Percentiles rank a stretch among this genome's conserved stretches.
These are phyloP conservation scores for Aromia moschata DNA, from an alignment of 2,888 invertebrate species.

Conservation along the genomic window DNA sequence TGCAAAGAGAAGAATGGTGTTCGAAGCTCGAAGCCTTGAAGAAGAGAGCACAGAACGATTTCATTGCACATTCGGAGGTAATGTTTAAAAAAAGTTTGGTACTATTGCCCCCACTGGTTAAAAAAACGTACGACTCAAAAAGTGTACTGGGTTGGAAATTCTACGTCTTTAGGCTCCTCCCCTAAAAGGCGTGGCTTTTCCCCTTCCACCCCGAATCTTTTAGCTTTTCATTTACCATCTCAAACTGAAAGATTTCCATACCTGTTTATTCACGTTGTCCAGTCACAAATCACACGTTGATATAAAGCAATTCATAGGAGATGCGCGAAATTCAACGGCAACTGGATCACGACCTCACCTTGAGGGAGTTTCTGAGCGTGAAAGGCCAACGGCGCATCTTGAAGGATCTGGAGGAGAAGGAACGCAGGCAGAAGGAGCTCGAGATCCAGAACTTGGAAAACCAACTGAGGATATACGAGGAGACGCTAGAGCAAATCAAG, in stretches of 20 bases:
- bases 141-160: too few species aligned
- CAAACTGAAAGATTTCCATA: too few species aligned
- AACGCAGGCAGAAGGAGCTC: slow-evolving; percentile 74
- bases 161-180: too few species aligned
- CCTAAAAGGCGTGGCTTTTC: too few species aligned
- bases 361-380: slow-evolving; percentile 85
- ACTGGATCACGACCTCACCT: slow-evolving; percentile 84
- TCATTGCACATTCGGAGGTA: slow-evolving; percentile 72
- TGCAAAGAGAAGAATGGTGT: slow-evolving; percentile 85
- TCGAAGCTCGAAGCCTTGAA: slow-evolving; percentile 82
- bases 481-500: slow-evolving; percentile 80
- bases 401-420: slow-evolving; percentile 78
- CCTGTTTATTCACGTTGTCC: too few species aligned
- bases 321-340: slow-evolving; percentile 88
- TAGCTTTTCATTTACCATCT: too few species aligned
- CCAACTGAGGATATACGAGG: slow-evolving; percentile 76
- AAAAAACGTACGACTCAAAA: slow-evolving; percentile 4
- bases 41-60: slow-evolving; percentile 79
- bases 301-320: slow-evolving; percentile 66
- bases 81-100: too few species aligned
- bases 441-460: slow-evolving; percentile 75
- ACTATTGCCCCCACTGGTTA: too few species aligned
- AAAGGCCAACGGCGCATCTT: slow-evolving; percentile 83
- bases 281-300: too few species aligned
- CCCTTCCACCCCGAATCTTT: too few species aligned